Conservation (phyloP, 2,797 vertebrate species). For the Myotis vivesi region DNA sequence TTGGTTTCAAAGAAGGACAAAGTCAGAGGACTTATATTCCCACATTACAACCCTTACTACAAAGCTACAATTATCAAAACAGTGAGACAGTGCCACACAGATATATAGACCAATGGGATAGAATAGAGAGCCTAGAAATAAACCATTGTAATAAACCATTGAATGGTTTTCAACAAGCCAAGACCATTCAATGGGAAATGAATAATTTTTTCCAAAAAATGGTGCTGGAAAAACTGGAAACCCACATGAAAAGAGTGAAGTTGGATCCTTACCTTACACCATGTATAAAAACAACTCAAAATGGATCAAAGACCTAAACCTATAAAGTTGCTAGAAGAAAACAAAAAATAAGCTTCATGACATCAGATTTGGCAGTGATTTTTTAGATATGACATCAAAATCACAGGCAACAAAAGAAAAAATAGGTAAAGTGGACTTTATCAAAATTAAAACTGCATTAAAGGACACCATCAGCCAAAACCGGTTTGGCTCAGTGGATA, state of each 20-base stretch:
- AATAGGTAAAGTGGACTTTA: neutral
- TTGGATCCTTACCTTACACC: neutral
- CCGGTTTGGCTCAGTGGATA: no score
- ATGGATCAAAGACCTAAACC: neutral
- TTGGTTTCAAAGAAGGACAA: constrained; percentile 7
- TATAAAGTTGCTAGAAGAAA: neutral
- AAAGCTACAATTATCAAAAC: constrained; percentile 10
- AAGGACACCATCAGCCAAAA: neutral
- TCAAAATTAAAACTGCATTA: neutral
- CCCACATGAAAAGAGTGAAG: neutral
- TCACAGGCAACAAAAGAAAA: neutral
- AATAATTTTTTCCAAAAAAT: neutral
- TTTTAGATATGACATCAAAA: neutral
- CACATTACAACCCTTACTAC: neutral
- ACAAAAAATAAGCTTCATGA: neutral
- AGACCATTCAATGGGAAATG: neutral
- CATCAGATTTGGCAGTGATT: neutral
- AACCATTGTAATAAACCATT: neutral
- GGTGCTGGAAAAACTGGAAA: constrained; percentile 8
- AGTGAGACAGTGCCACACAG: neutral
- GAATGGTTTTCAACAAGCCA: neutral
- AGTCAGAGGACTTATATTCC: neutral
- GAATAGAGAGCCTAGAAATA: constrained; percentile 24
- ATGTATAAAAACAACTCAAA: neutral
- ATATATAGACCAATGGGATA: neutral